A percentile compares a stretch with the other conserved stretches of the same genome.
phyloP scores from a whole-genome alignment of 1,140 invertebrate genomes.

The Drosophila albomicans region DNA sequence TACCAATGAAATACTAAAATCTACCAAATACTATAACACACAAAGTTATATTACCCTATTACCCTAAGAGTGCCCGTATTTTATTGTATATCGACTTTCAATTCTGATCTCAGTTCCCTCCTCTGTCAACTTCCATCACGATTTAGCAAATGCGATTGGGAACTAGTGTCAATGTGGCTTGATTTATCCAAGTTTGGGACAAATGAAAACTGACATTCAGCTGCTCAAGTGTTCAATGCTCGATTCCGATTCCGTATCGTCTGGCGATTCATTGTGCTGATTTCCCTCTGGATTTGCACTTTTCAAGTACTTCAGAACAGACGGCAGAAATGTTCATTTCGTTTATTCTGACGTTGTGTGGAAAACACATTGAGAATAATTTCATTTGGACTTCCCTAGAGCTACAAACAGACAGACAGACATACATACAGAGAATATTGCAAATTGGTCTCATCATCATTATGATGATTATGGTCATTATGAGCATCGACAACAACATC shows the following conservation, averaged over 20 bases:
- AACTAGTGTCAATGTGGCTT: slow-evolving; percentile 7
- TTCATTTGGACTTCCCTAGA: slow-evolving; percentile 34
- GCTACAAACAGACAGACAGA: neutral
- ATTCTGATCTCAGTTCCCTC: neutral
- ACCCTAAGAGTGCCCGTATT: too few relatives aligned
- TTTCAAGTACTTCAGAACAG: slow-evolving; percentile 5
- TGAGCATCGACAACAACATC: slow-evolving; percentile 12
- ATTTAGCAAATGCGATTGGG: neutral
- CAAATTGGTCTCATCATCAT: slow-evolving; percentile 43
- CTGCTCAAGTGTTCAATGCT: neutral
- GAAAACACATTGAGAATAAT: slow-evolving; percentile 52
- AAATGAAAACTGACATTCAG: slow-evolving; percentile 30
- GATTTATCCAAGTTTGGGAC: slow-evolving; percentile 5
- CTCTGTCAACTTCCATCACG: neutral
- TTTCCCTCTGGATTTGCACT: slow-evolving; percentile 50
- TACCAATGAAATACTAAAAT: too few relatives aligned
- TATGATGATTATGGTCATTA: slow-evolving; percentile 17
- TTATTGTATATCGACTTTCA: too few relatives aligned
- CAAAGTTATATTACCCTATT: too few relatives aligned
- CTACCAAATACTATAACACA: too few relatives aligned
- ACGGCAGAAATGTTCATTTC: slow-evolving; percentile 15
- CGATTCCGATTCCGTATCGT: slow-evolving; percentile 11
- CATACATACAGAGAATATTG: slow-evolving; percentile 8
- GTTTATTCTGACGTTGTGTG: slow-evolving; percentile 15
- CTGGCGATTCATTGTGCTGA: slow-evolving; percentile 25